Percentiles rank a stretch among this genome's conserved stretches.
phyloP scores from a whole-genome alignment of 37 sponge, comb jelly and placozoan genomes.

The Mnemiopsis leidyi region DNA sequence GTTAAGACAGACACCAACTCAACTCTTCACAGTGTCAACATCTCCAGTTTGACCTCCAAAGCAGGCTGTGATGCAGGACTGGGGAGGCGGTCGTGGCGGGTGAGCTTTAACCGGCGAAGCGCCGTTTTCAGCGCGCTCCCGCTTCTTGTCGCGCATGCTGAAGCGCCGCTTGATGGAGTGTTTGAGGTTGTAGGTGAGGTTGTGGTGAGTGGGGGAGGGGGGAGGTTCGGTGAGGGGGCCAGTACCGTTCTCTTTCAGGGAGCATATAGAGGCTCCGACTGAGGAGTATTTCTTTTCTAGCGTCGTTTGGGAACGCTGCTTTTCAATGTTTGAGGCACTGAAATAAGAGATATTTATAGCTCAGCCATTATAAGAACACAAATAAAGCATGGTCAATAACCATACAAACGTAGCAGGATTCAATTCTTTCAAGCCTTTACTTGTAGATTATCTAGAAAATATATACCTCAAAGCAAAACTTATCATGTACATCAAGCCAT shows the following conservation, averaged over 20 bases:
- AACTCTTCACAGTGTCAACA: slow-evolving; percentile 33
- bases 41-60: slow-evolving; percentile 43
- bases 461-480: too few relatives aligned
- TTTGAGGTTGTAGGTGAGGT: background rate
- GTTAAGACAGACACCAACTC: background rate
- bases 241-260: background rate
- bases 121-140: background rate
- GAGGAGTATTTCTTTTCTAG: slow-evolving; percentile 61
- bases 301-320: background rate
- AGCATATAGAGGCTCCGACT: background rate
- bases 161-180: slow-evolving; percentile 51
- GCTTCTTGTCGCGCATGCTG: slow-evolving; percentile 8
- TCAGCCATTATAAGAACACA: too few relatives aligned
- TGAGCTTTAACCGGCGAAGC: background rate
- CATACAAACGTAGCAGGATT: too few relatives aligned
- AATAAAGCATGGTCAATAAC: too few relatives aligned
- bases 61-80: slow-evolving; percentile 32
- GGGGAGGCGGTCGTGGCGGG: background rate
- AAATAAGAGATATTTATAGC: too few relatives aligned
- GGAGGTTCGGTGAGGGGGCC: background rate
- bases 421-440: too few relatives aligned
- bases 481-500: too few relatives aligned
- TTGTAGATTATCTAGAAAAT: too few relatives aligned
- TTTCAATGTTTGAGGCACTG: slow-evolving; percentile 57
- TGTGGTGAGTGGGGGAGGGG: background rate